A percentile compares a stretch with the other conserved stretches of the same genome.
phyloP scores from a whole-genome alignment of 1,140 invertebrate genomes.

The Mactra quadrangularis region DNA sequence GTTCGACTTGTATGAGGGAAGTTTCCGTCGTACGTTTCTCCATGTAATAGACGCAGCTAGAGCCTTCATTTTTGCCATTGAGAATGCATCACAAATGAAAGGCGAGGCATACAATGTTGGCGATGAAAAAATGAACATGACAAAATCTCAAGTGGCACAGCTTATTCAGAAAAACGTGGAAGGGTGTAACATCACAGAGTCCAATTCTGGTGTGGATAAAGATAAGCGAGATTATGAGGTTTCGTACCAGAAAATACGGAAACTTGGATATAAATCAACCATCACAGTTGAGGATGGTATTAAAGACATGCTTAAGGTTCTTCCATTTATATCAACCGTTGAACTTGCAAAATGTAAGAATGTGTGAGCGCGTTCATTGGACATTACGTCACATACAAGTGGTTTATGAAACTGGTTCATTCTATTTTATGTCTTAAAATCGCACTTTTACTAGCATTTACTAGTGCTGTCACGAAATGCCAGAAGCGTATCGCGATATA shows the following conservation, averaged over 20 bases:
- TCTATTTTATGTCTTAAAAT: too few species aligned
- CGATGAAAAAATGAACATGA: slow-evolving; percentile 75
- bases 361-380: too few species aligned
- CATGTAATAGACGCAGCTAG: slow-evolving; percentile 77
- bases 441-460: too few species aligned
- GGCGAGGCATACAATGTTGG: slow-evolving; percentile 74
- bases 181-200: slow-evolving; percentile 64
- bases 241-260: slow-evolving; percentile 67
- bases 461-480: too few species aligned
- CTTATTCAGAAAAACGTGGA: slow-evolving; percentile 66
- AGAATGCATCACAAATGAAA: slow-evolving; percentile 69
- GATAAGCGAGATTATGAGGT: slow-evolving; percentile 76
- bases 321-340: slow-evolving; percentile 61
- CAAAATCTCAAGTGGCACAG: slow-evolving; percentile 70
- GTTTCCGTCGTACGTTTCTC: slow-evolving; percentile 78
- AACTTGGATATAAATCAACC: slow-evolving; percentile 65
- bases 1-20: slow-evolving; percentile 77
- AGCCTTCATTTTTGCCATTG: slow-evolving; percentile 73
- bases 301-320: slow-evolving; percentile 64
- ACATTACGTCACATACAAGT: too few species aligned
- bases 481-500: too few species aligned
- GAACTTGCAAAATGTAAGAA: slow-evolving; percentile 68
- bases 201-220: slow-evolving; percentile 66
- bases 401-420: too few species aligned
- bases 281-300: slow-evolving; percentile 71